Conservation (phyloP, 2,888 invertebrate species). For the Lepidocyrtinus sp. region DNA sequence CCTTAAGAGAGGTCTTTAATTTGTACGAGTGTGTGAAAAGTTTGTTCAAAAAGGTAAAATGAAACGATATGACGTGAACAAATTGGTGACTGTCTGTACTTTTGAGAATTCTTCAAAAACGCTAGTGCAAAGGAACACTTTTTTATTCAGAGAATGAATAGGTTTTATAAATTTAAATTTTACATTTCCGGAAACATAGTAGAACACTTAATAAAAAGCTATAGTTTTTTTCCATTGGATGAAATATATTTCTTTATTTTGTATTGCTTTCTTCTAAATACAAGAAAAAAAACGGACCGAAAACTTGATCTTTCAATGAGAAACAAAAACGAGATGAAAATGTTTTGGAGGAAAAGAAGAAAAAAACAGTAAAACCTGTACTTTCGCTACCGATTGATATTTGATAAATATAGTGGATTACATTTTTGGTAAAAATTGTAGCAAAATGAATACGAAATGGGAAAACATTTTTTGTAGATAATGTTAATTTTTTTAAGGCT, state of each 20-base stretch:
- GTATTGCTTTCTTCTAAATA: not conserved
- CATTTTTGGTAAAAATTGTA: not conserved
- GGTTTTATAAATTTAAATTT: not conserved
- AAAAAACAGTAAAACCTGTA: not conserved
- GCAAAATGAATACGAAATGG: not conserved
- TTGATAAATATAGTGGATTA: not conserved
- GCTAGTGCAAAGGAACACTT: not conserved
- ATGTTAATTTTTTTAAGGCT: too few species aligned
- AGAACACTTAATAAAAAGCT: not conserved
- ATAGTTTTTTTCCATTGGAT: not conserved
- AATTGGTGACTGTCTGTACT: not conserved
- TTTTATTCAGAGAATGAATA: too few species aligned
- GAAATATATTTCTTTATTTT: not conserved
- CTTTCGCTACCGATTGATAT: not conserved
- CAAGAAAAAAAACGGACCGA: slow-evolving; percentile 14
- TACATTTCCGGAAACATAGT: not conserved
- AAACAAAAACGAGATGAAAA: not conserved
- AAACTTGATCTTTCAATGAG: slow-evolving; percentile 27
- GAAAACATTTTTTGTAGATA: not conserved
- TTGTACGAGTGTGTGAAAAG: not conserved
- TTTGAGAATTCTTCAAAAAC: not conserved
- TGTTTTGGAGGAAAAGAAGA: not conserved
- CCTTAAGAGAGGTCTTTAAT: not conserved
- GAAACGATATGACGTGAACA: not conserved
- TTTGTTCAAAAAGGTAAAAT: not conserved